Evolutionary conservation across 2,888 invertebrate species (phyloP).

Genomic region (Diogma glabrata): DNA sequence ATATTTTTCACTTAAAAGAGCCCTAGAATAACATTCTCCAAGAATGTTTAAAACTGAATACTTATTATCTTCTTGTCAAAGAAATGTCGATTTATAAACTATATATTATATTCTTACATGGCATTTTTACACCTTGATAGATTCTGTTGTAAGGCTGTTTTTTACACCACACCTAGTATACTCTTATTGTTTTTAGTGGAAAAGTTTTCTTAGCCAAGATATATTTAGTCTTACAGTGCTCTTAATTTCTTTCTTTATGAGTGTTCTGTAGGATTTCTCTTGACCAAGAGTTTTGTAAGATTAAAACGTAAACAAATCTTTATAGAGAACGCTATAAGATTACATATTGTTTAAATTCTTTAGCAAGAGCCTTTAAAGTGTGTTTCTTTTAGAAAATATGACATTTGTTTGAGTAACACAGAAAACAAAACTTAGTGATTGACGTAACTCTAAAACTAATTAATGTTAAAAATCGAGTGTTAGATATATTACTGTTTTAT

Average conservation of each 20-base stretch:
- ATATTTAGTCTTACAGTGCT: background rate
- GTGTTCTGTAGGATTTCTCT: background rate
- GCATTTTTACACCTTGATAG: too few relatives aligned
- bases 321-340: background rate
- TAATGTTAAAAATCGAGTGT: too few relatives aligned
- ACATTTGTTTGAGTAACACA: too few relatives aligned
- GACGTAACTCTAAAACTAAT: too few relatives aligned
- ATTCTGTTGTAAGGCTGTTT: background rate
- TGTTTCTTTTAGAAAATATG: too few relatives aligned
- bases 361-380: background rate
- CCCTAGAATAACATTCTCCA: background rate
- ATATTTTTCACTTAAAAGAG: background rate
- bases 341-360: background rate
- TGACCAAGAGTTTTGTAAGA: background rate
- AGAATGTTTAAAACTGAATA: background rate
- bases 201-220: background rate
- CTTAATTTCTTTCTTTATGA: background rate
- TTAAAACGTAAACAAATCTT: background rate
- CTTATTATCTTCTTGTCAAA: background rate
- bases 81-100: too few relatives aligned
- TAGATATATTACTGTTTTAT: background rate
- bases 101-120: too few relatives aligned
- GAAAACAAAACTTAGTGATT: background rate
- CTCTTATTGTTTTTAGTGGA: slow-evolving; percentile 3
- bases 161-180: too few relatives aligned